phyloP scores from a whole-genome alignment of 2,113 vertebrate genomes.

The Cyphomyrus discorhynchus region DNA sequence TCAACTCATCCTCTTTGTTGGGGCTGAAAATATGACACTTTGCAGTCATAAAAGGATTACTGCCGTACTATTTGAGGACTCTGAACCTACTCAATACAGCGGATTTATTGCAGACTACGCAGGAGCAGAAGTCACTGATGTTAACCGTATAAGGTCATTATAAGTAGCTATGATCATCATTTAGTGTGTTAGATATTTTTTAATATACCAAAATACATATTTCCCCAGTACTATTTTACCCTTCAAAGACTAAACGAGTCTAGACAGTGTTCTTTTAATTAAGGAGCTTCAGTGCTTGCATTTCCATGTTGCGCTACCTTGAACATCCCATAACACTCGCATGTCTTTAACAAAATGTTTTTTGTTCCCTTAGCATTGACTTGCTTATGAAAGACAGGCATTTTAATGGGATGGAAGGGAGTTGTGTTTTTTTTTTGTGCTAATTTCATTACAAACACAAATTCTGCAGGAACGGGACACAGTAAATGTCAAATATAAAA shows the following conservation, averaged over 20 bases:
- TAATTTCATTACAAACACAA: neutral
- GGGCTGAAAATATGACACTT: neutral
- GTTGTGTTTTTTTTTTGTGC: neutral
- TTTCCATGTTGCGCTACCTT: conserved; percentile 46
- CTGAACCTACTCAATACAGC: conserved; percentile 21
- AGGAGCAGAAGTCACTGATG: conserved; percentile 27
- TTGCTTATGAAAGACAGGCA: neutral
- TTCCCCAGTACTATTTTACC: conserved; percentile 31
- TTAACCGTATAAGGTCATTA: conserved; percentile 41
- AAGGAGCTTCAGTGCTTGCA: conserved; percentile 43
- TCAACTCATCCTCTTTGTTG: conserved; percentile 1
- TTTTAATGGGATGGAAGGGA: neutral
- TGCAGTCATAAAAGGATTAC: conserved; percentile 12
- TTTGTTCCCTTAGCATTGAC: neutral
- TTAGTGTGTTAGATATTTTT: conserved; percentile 38
- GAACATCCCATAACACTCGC: neutral
- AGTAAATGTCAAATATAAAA: conserved; percentile 7
- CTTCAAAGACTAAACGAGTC: conserved; percentile 39
- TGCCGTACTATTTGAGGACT: conserved; percentile 10
- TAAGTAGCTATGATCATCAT: conserved; percentile 34
- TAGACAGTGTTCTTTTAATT: conserved; percentile 53
- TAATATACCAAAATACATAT: conserved; percentile 39
- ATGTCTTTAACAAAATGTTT: conserved; percentile 1
- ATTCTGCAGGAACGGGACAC: neutral
- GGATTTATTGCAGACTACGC: conserved; percentile 33